Percentiles rank a stretch among this genome's conserved stretches.
These are phyloP conservation scores for Limnothrissa miodon DNA, from an alignment of 2,113 vertebrate species.

Conservation along the genomic window DNA sequence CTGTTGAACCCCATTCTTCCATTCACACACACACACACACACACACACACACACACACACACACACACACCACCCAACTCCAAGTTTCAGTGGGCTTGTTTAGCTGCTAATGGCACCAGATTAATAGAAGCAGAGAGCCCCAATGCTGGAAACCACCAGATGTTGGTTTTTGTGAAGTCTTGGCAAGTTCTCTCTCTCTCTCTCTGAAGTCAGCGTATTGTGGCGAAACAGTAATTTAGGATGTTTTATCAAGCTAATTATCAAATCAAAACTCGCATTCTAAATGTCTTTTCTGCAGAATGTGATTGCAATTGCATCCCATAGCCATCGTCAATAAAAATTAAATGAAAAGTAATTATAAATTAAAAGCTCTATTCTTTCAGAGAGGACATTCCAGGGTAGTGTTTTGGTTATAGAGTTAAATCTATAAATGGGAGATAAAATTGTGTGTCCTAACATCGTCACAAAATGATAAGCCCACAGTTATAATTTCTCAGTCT, in stretches of 20 bases:
- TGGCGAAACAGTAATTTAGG: background rate
- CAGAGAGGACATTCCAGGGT: background rate
- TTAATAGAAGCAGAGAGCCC: background rate
- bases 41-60: no score
- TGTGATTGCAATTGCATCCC: background rate
- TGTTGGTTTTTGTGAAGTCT: slow-evolving; percentile 21
- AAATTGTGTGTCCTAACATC: background rate
- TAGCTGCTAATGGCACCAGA: background rate
- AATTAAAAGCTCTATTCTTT: background rate
- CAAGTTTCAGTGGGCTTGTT: background rate
- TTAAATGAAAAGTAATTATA: background rate
- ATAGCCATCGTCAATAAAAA: no score
- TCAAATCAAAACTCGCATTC: background rate
- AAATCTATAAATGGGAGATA: background rate
- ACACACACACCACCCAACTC: background rate
- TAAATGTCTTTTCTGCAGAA: background rate
- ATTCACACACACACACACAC: background rate
- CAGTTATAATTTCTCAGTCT: background rate
- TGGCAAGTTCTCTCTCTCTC: background rate
- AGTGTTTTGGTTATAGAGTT: background rate
- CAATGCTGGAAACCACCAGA: slow-evolving; percentile 24
- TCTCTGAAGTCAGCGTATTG: background rate
- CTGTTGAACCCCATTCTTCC: no score
- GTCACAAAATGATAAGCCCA: background rate
- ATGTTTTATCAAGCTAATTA: background rate